A percentile compares a stretch with the other conserved stretches of the same genome.
Evolutionary conservation across 2,888 invertebrate genomes (phyloP).

Genomic region (Dysmachus trigonus): DNA sequence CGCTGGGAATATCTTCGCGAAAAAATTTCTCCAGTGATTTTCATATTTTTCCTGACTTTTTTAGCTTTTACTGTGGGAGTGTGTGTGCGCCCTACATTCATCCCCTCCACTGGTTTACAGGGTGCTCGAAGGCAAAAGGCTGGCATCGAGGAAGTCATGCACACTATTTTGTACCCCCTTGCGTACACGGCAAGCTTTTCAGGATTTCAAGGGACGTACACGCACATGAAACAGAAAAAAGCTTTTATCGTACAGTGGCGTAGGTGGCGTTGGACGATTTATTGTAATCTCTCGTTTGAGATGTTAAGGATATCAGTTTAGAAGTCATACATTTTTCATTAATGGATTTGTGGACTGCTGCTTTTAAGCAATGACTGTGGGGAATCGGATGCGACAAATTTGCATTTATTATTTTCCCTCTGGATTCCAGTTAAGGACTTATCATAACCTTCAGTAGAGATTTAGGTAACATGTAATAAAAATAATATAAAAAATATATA

Average conservation of each 20-base stretch:
- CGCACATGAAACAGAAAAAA: background rate
- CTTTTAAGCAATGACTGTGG: background rate
- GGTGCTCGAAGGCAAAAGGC: background rate
- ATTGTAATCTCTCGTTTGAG: background rate
- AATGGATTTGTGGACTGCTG: background rate
- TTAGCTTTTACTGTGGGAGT: background rate
- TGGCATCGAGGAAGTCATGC: background rate
- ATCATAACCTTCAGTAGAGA: background rate
- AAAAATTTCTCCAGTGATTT: background rate
- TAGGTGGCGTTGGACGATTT: background rate
- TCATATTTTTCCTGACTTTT: background rate
- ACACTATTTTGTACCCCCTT: background rate
- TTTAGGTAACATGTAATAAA: background rate
- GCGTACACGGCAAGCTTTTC: background rate
- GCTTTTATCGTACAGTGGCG: background rate
- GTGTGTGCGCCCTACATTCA: background rate
- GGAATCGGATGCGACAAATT: background rate
- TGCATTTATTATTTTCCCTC: background rate
- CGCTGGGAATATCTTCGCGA: background rate
- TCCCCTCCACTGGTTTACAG: background rate
- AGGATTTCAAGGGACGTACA: background rate
- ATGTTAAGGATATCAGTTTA: background rate
- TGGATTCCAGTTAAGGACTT: background rate
- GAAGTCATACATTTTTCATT: background rate
- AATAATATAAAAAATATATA: background rate